Base-by-base conservation (phyloP, 1,140 invertebrate species). In the Anoplophora glabripennis region DNA sequence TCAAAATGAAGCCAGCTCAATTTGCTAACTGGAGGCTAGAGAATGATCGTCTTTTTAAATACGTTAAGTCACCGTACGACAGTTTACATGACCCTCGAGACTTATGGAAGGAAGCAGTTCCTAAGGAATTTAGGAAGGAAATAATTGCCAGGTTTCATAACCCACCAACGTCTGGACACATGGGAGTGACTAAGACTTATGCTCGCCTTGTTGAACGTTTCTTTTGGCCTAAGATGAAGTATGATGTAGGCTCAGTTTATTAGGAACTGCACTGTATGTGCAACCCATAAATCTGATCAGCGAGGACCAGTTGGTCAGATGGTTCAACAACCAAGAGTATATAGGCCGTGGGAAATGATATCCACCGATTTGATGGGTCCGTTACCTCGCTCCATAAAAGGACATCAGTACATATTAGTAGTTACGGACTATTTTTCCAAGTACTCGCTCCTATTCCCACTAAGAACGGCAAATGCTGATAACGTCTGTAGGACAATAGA, bases 391-490 rank as follows among this genome's bases (percentile, higher is more conserved):
- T 72, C 67, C 11, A 54, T 47, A 14, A 18, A 36, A 18, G 72
- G 73, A 18, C 61, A 72, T 49, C 45, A 54, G 14, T 75, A 70
- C 52, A 46, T 76, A 1, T 38, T 77, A 1, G 70, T 76, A 1
- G 17, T 72, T 0, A 61, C 68, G 11, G 74, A 77, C 62, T 59
- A 66, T 15, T 72, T 75, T 48, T 72, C 65, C 2, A 72, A 73
- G 48, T 76, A 57, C 47, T 11, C 42, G 1, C 2, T 64, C 1
- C 9, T 60, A 0, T 59, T 64, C 48, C 44, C 62, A 12, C 46
- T 60, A 14, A 37, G 59, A 14, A 11, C 34, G 0, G 49, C 62
- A 9, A 64, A 44, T 1, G 48, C 66, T 2, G 34, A 49, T 14
- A 7, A 49, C 3, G 34, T 67, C 9, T 48, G 62, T 9, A 52